Evolutionary conservation across 2,888 invertebrate species (phyloP), one percentile per base, ranked within the genome.

Genomic region (Cenopis cana): DNA sequence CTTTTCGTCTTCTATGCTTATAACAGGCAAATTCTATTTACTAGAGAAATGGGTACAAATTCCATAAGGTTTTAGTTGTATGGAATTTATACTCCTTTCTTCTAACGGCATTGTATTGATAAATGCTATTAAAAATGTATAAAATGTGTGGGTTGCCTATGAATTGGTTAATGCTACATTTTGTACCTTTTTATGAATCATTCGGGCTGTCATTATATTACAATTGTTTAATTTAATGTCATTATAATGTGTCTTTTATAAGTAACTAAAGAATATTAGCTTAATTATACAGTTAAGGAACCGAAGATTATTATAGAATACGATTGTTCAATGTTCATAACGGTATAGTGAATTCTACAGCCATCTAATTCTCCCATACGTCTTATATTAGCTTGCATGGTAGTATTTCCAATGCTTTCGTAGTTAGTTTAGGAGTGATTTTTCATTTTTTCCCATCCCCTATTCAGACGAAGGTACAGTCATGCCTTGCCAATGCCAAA

Each of bases 311-410:
- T 29, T 36, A 36, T 50, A 8, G 14, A 18, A 49, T 62, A 50
- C 50, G 50, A 20, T 20, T 59, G 29, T 50, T 33, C 12, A 49
- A 46, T 60, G 5, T 36, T 52, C 36, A 56, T 57, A 50, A 12
- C 54, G 20, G 54, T 29, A 65, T 66, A 81, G 88, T 90, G 89
- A 91, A 91, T 91, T 91, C 91, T 91, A 85, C 92, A 89, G 88
- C 92, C 93, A 90, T 91, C 88, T 87, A 85, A 84, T 83, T 80
- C 83, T 82, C 77, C 75, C 74, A 76, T 69, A 66, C 73, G 36
- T 46, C 6, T 8, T n/a, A n/a, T 46, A 46, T 82, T 81, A 82
- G 78, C n/a, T 76, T 85, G 91, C 91, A 91, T 90, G 89, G 86
- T 91, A 90, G 87, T 74, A 68, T 76, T 78, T 79, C 76, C 55